Base-by-base conservation (phyloP, 2,888 invertebrate species). In the Tetheella fluctuosa region DNA sequence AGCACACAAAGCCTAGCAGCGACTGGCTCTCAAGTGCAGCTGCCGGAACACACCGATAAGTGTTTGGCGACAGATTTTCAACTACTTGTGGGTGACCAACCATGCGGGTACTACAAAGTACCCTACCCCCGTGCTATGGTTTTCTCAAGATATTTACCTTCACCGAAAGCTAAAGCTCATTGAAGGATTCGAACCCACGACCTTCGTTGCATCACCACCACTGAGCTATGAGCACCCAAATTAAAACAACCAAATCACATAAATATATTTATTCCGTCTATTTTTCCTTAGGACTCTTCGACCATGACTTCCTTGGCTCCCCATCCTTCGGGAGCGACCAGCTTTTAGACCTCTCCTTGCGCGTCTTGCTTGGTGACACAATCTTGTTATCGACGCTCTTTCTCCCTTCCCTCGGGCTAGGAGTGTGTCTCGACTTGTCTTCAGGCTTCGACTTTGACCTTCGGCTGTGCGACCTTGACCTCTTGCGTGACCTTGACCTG, bases 321-420 rank as follows among this genome's bases (percentile, higher is more conserved):
- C 61, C 89, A 69, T 94, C 93, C 65, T 90, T 94, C 0, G 94
- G 94, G 56, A 94, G 77, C 0, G 95, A 95, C 95, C 95, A 95
- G 17, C 95, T 95, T 67, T 94, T 94, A 0, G 95, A 94, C 0
- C 94, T 81, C 1, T 84, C 85, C 48, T 84, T 63, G 64, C 54
- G 52, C 56, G 57, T 57, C 4, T 60, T 66, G 12, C 15, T 54
- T 1, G 70, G 74, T 0, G 79, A 72, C 4, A 72, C 64, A 3
- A 68, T 59, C 23, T 71, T 72, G 23, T 55, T 61, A 59, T 83
- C 88, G 1, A 58, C 61, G 30, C 65, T 77, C n/a, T 25, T 17
- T 48, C 53, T 7, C 54, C 13, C n/a, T 17, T 54, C 25, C 30
- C 39, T 34, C 37, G 53, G 59, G 37, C 52, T 69, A 52, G 62